These are phyloP conservation scores for Rynchops niger DNA, from an alignment of 2,113 vertebrate species.

Conservation along the genomic window DNA sequence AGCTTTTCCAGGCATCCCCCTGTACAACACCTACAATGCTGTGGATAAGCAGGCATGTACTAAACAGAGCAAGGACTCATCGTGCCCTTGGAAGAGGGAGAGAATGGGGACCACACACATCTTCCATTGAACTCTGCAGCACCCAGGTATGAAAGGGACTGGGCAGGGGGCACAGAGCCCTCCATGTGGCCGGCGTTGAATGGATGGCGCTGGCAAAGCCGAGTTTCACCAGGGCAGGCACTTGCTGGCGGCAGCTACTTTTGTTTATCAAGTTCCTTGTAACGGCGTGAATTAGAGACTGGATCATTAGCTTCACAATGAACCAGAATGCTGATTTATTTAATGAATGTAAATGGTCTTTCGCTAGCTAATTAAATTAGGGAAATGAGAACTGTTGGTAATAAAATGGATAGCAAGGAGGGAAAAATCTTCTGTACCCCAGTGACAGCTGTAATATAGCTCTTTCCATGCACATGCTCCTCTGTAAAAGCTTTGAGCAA, in stretches of 20 bases:
- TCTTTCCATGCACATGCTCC: not conserved
- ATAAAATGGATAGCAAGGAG: slow-evolving; percentile 11
- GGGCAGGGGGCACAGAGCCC: not conserved
- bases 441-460: not conserved
- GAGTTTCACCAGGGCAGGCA: not conserved
- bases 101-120: not conserved
- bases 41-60: not conserved
- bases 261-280: slow-evolving; percentile 41
- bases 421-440: not conserved
- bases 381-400: slow-evolving; percentile 37
- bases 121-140: not conserved
- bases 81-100: not conserved
- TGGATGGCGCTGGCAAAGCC: not conserved
- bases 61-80: not conserved
- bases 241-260: slow-evolving; percentile 25
- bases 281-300: slow-evolving; percentile 17
- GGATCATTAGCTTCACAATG: slow-evolving; percentile 65
- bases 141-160: not conserved
- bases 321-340: slow-evolving; percentile 60
- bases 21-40: not conserved
- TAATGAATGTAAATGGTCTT: slow-evolving; percentile 65
- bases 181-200: not conserved
- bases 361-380: slow-evolving; percentile 56
- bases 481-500: not conserved
- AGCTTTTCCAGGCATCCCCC: not conserved